These are phyloP conservation scores for Ichneumoninae sp. DNA, from an alignment of 2,888 invertebrate genomes.

Conservation along the genomic window DNA sequence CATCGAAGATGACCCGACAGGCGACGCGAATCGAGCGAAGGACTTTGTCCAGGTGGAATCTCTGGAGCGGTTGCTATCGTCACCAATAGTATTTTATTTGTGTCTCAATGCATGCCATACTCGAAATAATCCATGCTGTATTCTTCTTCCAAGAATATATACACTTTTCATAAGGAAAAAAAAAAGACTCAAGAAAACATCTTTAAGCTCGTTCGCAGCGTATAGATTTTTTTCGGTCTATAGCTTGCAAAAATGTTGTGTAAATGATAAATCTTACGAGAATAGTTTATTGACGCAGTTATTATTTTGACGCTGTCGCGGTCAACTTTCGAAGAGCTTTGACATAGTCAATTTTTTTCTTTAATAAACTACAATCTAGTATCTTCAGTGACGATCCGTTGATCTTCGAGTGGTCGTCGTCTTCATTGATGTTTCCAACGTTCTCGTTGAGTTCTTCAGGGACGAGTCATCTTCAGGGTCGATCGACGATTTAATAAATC, in stretches of 20 bases:
- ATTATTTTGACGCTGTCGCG: neutral
- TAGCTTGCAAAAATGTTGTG: conserved; percentile 6
- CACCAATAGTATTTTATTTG: neutral
- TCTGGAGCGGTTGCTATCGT: neutral
- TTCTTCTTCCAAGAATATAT: neutral
- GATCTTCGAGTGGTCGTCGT: neutral
- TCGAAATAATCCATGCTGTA: neutral
- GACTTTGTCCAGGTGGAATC: neutral
- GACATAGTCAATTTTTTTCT: conserved; percentile 11
- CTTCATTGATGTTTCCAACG: conserved; percentile 27
- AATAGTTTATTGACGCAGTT: conserved; percentile 23
- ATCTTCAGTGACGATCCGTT: conserved; percentile 45
- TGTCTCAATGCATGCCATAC: neutral
- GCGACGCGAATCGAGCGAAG: neutral
- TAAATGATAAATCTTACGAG: conserved; percentile 16
- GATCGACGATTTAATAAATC: neutral
- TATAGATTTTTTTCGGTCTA: neutral
- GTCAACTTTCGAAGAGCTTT: conserved; percentile 6
- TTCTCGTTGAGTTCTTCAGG: conserved; percentile 9
- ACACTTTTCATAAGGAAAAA: neutral
- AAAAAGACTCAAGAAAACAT: neutral
- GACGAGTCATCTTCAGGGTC: conserved; percentile 6
- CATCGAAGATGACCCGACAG: neutral
- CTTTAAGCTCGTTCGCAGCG: neutral
- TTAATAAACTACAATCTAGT: conserved; percentile 26